phyloP scores from a whole-genome alignment of 30 jellyfish, hydroid and myxozoan species.

The Mastigias papua region DNA sequence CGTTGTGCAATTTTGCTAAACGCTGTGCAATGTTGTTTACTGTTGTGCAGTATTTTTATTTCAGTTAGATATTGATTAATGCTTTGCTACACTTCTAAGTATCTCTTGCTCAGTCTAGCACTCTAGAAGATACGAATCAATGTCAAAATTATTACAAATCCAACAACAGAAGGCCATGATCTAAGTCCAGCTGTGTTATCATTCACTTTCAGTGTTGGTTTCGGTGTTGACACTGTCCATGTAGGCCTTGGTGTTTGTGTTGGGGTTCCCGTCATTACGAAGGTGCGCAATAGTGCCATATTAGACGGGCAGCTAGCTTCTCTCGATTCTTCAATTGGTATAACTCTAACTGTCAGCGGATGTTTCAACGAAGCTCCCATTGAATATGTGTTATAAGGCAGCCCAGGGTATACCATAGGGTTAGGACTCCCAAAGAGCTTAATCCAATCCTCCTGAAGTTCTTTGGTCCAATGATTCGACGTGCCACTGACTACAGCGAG shows the following conservation, averaged over 20 bases:
- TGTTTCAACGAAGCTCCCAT: not conserved
- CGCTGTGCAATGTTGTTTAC: not conserved
- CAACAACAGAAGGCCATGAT: not conserved
- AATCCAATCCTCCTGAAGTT: conserved; percentile 18
- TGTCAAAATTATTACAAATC: not conserved
- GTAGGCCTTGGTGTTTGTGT: conserved; percentile 19
- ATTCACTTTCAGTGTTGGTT: not conserved
- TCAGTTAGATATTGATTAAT: too few relatives aligned
- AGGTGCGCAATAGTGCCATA: not conserved
- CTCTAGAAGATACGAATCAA: not conserved
- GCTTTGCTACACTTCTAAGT: too few relatives aligned
- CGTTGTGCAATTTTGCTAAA: not conserved
- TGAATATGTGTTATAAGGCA: not conserved
- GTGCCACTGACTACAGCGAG: conserved; percentile 4
- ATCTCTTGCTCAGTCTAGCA: not conserved
- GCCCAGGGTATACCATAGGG: conserved; percentile 28
- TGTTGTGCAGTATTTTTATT: not conserved
- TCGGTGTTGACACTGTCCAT: not conserved
- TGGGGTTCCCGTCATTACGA: not conserved
- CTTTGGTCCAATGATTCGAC: conserved; percentile 28
- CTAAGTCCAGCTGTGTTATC: not conserved
- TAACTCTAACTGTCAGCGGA: conserved; percentile 11
- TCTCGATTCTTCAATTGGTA: not conserved
- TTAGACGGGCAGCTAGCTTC: conserved; percentile 25
- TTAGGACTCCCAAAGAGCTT: conserved; percentile 29